Evolutionary conservation across 2,888 invertebrate genomes (phyloP).

Genomic region (Thereva unica): DNA sequence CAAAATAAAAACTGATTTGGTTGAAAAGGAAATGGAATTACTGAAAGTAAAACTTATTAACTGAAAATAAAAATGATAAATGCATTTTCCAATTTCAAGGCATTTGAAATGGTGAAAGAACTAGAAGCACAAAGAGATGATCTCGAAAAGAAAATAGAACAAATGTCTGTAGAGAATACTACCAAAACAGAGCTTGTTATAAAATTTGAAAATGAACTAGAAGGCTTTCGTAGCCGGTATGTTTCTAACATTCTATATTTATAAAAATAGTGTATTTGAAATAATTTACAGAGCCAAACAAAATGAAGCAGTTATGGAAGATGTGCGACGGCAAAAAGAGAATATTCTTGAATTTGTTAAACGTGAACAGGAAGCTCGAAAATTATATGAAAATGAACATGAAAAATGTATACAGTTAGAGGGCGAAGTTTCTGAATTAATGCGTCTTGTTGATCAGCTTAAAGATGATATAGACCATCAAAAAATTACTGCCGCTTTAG

Average conservation of each 20-base stretch:
- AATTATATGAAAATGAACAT: slow-evolving; percentile 31
- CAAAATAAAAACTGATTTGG: no score
- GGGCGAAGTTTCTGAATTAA: slow-evolving; percentile 24
- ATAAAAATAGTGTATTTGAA: background rate
- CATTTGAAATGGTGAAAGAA: slow-evolving; percentile 13
- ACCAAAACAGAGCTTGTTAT: slow-evolving; percentile 24
- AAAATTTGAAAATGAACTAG: slow-evolving; percentile 36
- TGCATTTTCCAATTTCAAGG: slow-evolving; percentile 4
- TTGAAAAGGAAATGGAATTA: no score
- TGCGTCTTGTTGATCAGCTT: slow-evolving; percentile 22
- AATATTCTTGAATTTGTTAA: slow-evolving; percentile 24
- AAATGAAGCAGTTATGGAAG: slow-evolving; percentile 32
- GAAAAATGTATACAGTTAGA: slow-evolving; percentile 28
- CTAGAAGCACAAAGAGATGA: slow-evolving; percentile 25
- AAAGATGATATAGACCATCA: slow-evolving; percentile 31
- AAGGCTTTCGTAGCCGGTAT: slow-evolving; percentile 24
- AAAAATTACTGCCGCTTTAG: slow-evolving; percentile 20
- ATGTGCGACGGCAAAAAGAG: slow-evolving; percentile 33
- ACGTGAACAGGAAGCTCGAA: slow-evolving; percentile 26
- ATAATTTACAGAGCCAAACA: slow-evolving; percentile 6
- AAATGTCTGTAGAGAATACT: slow-evolving; percentile 13
- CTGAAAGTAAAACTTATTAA: no score
- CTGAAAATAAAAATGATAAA: background rate
- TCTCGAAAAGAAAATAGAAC: slow-evolving; percentile 24
- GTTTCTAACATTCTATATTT: background rate